Percentiles rank a stretch among this genome's conserved stretches.
These are phyloP conservation scores for Coelinius sp. DNA, from an alignment of 2,888 invertebrate genomes.

Conservation along the genomic window DNA sequence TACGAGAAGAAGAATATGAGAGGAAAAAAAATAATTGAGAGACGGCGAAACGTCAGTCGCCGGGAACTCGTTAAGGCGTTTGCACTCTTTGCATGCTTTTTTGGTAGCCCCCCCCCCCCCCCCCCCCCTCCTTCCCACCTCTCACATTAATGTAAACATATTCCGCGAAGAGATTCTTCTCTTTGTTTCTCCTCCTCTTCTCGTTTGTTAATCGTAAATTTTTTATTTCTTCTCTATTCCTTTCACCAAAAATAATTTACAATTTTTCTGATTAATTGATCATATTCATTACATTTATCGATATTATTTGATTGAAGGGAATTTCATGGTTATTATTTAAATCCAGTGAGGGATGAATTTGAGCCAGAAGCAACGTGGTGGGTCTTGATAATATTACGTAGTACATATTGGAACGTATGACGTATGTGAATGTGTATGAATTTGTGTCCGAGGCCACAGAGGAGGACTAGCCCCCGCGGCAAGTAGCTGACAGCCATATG, in stretches of 20 bases:
- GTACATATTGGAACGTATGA: not conserved
- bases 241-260: too few species aligned
- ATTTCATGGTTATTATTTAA: too few species aligned
- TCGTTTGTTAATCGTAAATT: not conserved
- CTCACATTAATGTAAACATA: slow-evolving; percentile 62
- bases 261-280: too few species aligned
- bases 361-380: slow-evolving; percentile 36
- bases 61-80: slow-evolving; percentile 62
- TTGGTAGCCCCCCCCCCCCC: slow-evolving; percentile 44
- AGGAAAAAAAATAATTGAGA: slow-evolving; percentile 21
- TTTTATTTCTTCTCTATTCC: too few species aligned
- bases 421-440: not conserved
- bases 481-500: slow-evolving; percentile 61
- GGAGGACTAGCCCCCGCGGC: slow-evolving; percentile 52
- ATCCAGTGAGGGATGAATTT: too few species aligned
- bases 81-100: slow-evolving; percentile 50
- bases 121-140: slow-evolving; percentile 51
- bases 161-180: slow-evolving; percentile 57
- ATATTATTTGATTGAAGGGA: too few species aligned
- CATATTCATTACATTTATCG: too few species aligned
- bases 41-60: slow-evolving; percentile 36
- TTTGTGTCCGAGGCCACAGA: not conserved
- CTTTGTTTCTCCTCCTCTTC: slow-evolving; percentile 43
- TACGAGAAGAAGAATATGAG: not conserved
- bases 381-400: slow-evolving; percentile 17